These are phyloP conservation scores for Mormyrus proboscirostris DNA, from an alignment of 2,797 vertebrate genomes.

Conservation along the genomic window DNA sequence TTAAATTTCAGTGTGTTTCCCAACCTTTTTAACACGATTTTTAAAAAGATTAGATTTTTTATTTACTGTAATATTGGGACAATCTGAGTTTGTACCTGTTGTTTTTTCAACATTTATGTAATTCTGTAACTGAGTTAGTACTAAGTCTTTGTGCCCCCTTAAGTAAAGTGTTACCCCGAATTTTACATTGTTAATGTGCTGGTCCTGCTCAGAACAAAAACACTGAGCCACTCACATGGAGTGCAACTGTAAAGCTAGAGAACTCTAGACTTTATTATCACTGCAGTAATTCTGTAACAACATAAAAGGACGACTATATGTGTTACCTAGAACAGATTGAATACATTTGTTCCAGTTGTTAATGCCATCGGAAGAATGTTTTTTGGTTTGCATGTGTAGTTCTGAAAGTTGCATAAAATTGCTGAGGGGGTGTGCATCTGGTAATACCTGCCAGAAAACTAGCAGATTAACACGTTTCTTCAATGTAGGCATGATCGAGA, in stretches of 20 bases:
- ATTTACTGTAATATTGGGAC: background rate
- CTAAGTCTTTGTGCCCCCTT: background rate
- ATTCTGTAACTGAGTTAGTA: background rate
- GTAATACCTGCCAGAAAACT: background rate
- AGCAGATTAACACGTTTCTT: background rate
- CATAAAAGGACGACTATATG: background rate
- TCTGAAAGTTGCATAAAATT: background rate
- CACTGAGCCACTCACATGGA: background rate
- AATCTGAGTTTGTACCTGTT: background rate
- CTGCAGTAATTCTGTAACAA: background rate
- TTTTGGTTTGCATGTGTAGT: background rate
- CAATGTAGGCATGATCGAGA: constrained; percentile 90
- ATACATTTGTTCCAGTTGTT: background rate
- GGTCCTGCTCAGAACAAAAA: background rate
- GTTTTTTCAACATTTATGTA: background rate
- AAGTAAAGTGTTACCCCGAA: background rate
- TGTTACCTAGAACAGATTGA: background rate
- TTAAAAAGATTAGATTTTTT: background rate
- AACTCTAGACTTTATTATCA: background rate
- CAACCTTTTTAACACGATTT: background rate
- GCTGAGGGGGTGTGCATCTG: background rate
- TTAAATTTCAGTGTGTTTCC: background rate
- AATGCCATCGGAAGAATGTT: background rate
- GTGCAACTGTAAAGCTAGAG: background rate
- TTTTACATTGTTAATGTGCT: background rate